Conservation (phyloP, 2,888 invertebrate species). For the Cantharis rustica region DNA sequence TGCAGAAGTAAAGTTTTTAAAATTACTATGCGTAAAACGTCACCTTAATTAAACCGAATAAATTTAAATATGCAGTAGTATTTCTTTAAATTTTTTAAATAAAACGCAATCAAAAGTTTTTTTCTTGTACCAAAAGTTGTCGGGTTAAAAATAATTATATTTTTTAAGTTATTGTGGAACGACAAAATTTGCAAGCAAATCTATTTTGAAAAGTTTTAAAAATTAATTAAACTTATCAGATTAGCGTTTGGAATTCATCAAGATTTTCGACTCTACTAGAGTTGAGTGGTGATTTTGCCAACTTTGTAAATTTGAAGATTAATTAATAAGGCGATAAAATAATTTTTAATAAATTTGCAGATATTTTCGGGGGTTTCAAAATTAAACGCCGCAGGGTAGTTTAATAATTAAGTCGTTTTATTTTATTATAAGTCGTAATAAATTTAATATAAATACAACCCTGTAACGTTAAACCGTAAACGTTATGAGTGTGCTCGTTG, state of each 20-base stretch:
- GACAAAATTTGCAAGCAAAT: conserved; percentile 18
- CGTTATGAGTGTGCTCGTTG: conserved; percentile 18
- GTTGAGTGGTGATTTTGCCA: conserved; percentile 5
- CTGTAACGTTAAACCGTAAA: conserved; percentile 2
- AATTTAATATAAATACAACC: conserved; percentile 5
- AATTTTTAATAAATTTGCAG: neutral
- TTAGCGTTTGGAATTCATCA: conserved; percentile 19
- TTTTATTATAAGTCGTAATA: neutral
- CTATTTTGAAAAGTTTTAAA: conserved; percentile 18
- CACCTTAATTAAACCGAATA: neutral
- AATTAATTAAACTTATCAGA: conserved; percentile 27
- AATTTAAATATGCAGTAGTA: neutral
- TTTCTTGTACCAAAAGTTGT: neutral
- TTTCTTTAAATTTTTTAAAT: neutral
- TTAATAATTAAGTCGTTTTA: neutral
- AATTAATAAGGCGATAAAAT: conserved; percentile 18
- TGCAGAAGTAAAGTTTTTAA: neutral
- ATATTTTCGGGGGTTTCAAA: neutral
- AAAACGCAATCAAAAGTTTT: neutral
- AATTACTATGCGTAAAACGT: neutral
- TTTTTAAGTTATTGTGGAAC: conserved; percentile 6
- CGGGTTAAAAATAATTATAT: conserved; percentile 1
- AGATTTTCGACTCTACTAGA: conserved; percentile 11
- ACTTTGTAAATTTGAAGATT: conserved; percentile 16
- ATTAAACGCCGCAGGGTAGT: neutral